Percentiles rank a stretch among this genome's conserved stretches.
phyloP scores from a whole-genome alignment of 2,113 vertebrate species.

The Lipotes vexillifer region DNA sequence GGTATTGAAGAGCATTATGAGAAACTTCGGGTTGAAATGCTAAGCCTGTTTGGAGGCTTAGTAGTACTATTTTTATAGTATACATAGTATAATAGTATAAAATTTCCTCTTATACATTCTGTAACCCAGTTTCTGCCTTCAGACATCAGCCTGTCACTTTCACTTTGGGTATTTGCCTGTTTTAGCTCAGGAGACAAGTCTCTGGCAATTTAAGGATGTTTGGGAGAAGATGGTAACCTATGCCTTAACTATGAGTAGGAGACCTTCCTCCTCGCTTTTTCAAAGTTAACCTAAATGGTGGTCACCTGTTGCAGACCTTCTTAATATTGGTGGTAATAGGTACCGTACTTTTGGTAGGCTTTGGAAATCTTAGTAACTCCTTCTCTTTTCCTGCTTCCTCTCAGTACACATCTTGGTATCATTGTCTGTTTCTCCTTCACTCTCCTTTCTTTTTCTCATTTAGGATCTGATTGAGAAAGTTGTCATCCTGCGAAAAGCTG shows the following conservation, averaged over 20 bases:
- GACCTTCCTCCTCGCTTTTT: background rate
- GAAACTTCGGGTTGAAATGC: background rate
- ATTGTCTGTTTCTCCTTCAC: background rate
- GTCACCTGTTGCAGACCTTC: background rate
- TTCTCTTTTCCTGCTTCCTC: background rate
- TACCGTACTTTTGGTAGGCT: background rate
- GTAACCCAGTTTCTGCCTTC: background rate
- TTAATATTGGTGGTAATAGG: background rate
- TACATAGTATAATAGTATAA: background rate
- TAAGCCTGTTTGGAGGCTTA: background rate
- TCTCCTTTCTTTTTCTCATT: background rate
- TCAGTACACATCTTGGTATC: background rate
- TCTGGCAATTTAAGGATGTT: background rate
- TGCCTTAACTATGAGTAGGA: background rate
- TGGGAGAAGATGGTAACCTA: background rate
- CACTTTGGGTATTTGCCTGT: background rate
- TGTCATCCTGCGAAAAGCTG: slow-evolving; percentile 89
- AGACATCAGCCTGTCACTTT: background rate
- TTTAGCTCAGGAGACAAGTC: background rate
- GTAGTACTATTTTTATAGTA: background rate
- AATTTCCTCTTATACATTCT: background rate
- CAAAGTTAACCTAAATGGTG: background rate
- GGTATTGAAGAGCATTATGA: background rate
- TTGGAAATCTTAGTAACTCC: background rate
- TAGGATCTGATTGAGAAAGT: slow-evolving; percentile 98